A percentile compares a stretch with the other conserved stretches of the same genome.
Evolutionary conservation across 2,797 vertebrate genomes (phyloP).

Genomic region (Gallirallus australis): DNA sequence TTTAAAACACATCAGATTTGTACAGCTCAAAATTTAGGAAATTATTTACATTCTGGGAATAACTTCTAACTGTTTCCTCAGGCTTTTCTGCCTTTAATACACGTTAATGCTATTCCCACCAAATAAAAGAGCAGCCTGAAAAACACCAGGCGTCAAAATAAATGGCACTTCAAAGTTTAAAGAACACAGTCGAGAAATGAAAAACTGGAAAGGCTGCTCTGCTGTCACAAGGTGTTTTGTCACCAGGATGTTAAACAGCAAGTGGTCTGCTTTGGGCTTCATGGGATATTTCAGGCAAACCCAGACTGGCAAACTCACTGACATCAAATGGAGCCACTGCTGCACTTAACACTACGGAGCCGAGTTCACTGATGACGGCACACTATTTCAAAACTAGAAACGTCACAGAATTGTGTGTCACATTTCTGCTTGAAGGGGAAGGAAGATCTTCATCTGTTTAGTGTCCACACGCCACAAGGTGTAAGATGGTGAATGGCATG

Average conservation of each 20-base stretch:
- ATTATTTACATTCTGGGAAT: constrained; percentile 67
- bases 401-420: not conserved
- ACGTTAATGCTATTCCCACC: constrained; percentile 55
- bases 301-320: not conserved
- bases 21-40: constrained; percentile 47
- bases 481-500: not conserved
- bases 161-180: constrained; percentile 52
- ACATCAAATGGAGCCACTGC: not conserved
- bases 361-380: not conserved
- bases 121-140: constrained; percentile 58
- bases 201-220: constrained; percentile 17
- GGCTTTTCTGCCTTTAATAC: constrained; percentile 57
- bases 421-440: not conserved
- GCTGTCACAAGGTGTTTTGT: constrained; percentile 1
- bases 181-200: constrained; percentile 39
- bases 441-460: accelerated
- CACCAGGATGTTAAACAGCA: not conserved
- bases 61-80: constrained; percentile 24
- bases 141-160: constrained; percentile 68
- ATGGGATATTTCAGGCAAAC: not conserved
- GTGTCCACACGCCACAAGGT: not conserved
- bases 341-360: not conserved
- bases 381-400: not conserved
- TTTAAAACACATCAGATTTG: constrained; percentile 55
- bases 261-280: not conserved